Evolutionary conservation across 35 echinoderm and acorn worm genomes (phyloP).

Genomic region (Diadema setosum): DNA sequence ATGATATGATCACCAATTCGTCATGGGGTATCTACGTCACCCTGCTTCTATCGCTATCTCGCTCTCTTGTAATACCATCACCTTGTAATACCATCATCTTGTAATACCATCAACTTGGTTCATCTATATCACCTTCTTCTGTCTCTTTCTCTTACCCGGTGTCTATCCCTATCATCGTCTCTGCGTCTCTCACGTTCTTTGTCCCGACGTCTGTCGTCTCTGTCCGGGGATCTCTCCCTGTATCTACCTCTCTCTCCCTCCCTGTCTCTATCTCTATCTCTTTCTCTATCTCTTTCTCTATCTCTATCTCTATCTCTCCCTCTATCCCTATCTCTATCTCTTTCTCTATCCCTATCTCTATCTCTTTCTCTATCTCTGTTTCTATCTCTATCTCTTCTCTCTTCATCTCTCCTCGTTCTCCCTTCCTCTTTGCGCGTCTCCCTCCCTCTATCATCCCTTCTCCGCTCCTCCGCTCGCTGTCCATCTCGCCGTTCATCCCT

Average conservation of each 20-base stretch:
- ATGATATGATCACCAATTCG: too few relatives aligned
- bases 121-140: not conserved
- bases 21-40: too few relatives aligned
- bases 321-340: too few relatives aligned
- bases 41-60: too few relatives aligned
- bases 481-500: not conserved
- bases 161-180: slow-evolving; percentile 24
- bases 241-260: not conserved
- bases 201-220: not conserved
- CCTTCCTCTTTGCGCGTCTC: not conserved
- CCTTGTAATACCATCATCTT: too few relatives aligned
- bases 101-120: too few relatives aligned
- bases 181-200: not conserved
- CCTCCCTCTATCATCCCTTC: slow-evolving; percentile 2
- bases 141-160: slow-evolving; percentile 4
- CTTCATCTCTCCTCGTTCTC: not conserved
- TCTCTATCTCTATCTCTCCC: not conserved
- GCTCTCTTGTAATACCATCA: too few relatives aligned
- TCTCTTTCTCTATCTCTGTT: not conserved
- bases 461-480: not conserved
- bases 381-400: not conserved
- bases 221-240: not conserved
- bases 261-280: not conserved
- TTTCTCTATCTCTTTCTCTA: not conserved
- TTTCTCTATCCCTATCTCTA: not conserved